Evolutionary conservation across 2,797 vertebrate species (phyloP), one percentile per base, ranked within the genome.

Genomic region (Lagocephalus sceleratus): DNA sequence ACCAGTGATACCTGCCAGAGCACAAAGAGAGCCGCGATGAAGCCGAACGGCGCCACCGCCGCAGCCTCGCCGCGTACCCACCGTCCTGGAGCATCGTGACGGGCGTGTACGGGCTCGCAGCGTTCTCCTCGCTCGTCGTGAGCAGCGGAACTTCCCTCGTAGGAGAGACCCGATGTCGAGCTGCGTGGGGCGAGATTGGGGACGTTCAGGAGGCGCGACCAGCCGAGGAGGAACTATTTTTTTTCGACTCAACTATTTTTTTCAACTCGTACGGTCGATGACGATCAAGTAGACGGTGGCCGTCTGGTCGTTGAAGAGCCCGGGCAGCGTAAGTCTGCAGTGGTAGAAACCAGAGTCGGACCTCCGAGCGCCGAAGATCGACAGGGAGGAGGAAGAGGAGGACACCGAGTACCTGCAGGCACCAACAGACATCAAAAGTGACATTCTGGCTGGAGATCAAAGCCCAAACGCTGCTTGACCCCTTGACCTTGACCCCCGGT

Each of bases 321-420:
- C 94, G 0, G 73, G 19, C 29, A 90, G 54, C 68, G 93, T 67
- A 22, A 94, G 81, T 1, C 93, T 87, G 73, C 94, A 95, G 82
- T 93, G 91, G 17, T 94, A 95, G 6, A 12, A 79, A 21, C 94
- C 94, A 5, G 79, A 62, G 62, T 96, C 94, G 1, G 47, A 47
- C 1, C 51, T 54, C 9, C 20, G 54, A 2, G 86, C 75, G 0
- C 26, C 51, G 1, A 51, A 0, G 14, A 96, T 93, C 0, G 75
- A 90, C 60, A 95, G 86, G 47, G 92, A 25, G 1, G 15, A 90
- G 48, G 92, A 88, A 0, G 67, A 5, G n/a, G 88, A 84, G 21
- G 50, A 53, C 35, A 92, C 20, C 0, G 23, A 65, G 59, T 90
- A 93, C 89, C 90, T 92, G 41, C 40, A 46, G 43, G 52, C 3